phyloP scores from a whole-genome alignment of 2,113 vertebrate genomes.

The Malurus melanocephalus region DNA sequence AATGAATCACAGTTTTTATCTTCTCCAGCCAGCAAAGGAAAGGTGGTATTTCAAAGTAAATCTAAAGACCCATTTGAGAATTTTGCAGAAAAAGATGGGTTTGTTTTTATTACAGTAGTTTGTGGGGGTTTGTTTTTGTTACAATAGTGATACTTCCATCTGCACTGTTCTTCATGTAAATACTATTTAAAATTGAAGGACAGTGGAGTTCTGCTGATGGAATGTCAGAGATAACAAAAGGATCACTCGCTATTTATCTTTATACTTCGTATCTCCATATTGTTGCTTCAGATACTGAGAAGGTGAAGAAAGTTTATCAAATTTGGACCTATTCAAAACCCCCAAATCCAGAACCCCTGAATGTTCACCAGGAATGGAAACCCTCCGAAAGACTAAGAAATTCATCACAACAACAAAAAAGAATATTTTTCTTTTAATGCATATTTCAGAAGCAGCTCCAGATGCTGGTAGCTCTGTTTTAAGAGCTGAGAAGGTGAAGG shows the following conservation, averaged over 20 bases:
- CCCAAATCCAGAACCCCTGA: neutral
- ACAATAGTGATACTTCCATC: neutral
- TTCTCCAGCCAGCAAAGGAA: neutral
- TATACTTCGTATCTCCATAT: neutral
- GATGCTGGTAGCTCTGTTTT: neutral
- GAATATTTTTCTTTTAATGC: neutral
- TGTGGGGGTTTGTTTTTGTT: neutral
- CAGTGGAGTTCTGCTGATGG: neutral
- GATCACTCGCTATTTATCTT: neutral
- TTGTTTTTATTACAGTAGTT: neutral
- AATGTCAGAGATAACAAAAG: neutral
- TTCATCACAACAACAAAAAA: neutral
- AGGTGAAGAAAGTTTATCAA: neutral
- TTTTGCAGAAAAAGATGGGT: neutral
- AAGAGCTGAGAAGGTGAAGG: neutral
- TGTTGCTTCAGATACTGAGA: neutral
- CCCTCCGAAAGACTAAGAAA: neutral
- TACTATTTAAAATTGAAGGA: neutral
- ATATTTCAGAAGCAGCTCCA: neutral
- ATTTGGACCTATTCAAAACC: neutral
- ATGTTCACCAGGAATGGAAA: neutral
- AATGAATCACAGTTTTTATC: neutral
- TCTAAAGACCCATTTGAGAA: neutral
- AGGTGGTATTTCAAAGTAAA: neutral
- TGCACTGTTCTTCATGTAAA: neutral